Evolutionary conservation across 2,113 vertebrate species (phyloP), one percentile per base, ranked within the genome.

Genomic region (Ardeotis arabs): DNA sequence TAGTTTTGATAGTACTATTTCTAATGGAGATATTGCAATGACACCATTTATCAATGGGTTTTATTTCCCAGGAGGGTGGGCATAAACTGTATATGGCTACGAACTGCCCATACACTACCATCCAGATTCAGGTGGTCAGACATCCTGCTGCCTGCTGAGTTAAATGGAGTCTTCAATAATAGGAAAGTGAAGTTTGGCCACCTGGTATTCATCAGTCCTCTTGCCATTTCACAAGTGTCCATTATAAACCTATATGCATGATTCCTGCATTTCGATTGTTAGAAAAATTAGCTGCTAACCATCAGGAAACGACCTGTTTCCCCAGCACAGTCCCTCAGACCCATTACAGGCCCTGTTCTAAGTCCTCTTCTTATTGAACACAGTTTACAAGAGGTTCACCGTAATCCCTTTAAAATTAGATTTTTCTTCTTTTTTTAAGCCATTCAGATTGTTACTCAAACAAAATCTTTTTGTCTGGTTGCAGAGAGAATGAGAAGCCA

Each of bases 361-460:
- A 98, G 97, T 87, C 97, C 97, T 97, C 90, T 89, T 97, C 96
- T 96, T 97, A 98, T 96, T 97, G 97, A 98, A 95, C 83, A 90
- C 94, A 89, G 95, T 98, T 98, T 98, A 97, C 96, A 98, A 97
- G 97, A 96, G 90, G 93, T 96, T 97, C 91, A 72, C 97, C 56
- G 19, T 98, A 98, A 98, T 98, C 98, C 98, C 93, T 98, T 98
- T 97, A 98, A 98, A 98, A 98, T 98, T 97, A 98, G 96, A 60
- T 87, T 96, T 94, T 97, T 96, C 86, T 84, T 73, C 58, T 87
- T 97, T 97, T 97, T 95, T 85, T 64, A 96, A 95, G 74, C 27
- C 56, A 47, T 90, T 93, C 74, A 39, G 77, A 69, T 80, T 60
- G 59, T 90, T 95, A 67, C 70, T 92, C 63, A 58, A 94, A 91